Percentiles rank a stretch among this genome's conserved stretches.
phyloP scores from a whole-genome alignment of 92 coral and sea anemone genomes.

The Paramuricea clavata region DNA sequence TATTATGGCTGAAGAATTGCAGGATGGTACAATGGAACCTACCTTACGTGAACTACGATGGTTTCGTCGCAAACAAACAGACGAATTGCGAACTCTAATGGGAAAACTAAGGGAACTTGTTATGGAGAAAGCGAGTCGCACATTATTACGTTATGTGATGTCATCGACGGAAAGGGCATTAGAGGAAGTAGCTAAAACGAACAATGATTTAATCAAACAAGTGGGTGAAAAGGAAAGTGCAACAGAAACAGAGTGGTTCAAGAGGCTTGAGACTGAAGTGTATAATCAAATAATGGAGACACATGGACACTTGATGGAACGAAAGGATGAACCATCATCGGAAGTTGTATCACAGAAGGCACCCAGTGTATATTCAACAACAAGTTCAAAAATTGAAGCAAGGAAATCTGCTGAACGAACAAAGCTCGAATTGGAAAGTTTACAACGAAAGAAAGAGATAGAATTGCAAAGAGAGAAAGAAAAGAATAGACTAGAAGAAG shows the following conservation, averaged over 20 bases:
- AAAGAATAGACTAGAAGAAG: constrained; percentile 27
- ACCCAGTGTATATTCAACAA: background rate
- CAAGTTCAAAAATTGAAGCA: constrained; percentile 20
- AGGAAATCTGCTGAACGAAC: constrained; percentile 17
- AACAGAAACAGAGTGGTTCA: constrained; percentile 5
- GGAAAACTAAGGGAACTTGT: background rate
- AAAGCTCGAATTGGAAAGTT: constrained; percentile 8
- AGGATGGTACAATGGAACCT: background rate
- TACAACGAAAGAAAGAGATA: constrained; percentile 15
- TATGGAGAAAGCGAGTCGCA: constrained; percentile 14
- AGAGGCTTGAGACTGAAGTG: background rate
- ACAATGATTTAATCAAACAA: background rate
- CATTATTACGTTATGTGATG: constrained; percentile 15
- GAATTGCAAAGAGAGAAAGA: constrained; percentile 31
- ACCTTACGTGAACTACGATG: background rate
- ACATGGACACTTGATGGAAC: constrained; percentile 11
- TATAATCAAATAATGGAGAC: constrained; percentile 5
- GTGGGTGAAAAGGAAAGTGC: background rate
- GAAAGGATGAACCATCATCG: constrained; percentile 4
- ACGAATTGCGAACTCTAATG: background rate
- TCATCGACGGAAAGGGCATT: background rate
- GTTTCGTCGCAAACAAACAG: background rate
- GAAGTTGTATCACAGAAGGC: background rate
- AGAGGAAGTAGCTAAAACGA: background rate
- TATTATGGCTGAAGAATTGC: background rate